Percentiles rank a stretch among this genome's conserved stretches.
These are phyloP conservation scores for Hestina assimilis DNA, from an alignment of 1,140 invertebrate species.

Conservation along the genomic window DNA sequence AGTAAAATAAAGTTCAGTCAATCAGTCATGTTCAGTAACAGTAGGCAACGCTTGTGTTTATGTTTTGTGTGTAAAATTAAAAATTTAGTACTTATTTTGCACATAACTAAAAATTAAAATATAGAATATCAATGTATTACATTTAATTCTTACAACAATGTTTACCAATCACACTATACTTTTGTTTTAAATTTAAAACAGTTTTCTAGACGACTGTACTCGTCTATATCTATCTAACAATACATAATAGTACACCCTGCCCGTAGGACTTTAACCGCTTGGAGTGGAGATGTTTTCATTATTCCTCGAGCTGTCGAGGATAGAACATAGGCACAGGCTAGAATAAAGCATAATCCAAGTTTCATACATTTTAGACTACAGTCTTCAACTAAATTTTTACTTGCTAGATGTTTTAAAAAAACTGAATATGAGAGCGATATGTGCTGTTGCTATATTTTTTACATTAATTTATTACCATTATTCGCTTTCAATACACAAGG, in stretches of 20 bases:
- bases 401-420: too few relatives aligned
- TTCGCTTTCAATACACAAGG: slow-evolving; percentile 34
- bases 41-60: too few relatives aligned
- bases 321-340: background rate
- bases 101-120: too few relatives aligned
- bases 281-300: background rate
- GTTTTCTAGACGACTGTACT: background rate
- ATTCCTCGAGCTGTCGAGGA: background rate
- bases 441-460: slow-evolving; percentile 8
- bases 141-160: too few relatives aligned
- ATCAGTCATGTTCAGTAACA: too few relatives aligned
- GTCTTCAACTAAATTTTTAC: too few relatives aligned
- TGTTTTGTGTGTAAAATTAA: too few relatives aligned
- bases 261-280: background rate
- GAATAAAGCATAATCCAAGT: too few relatives aligned
- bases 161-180: too few relatives aligned
- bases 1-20: too few relatives aligned
- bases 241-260: background rate
- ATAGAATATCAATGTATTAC: too few relatives aligned
- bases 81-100: too few relatives aligned
- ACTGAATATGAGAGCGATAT: slow-evolving; percentile 6
- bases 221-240: background rate
- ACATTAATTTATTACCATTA: slow-evolving; percentile 38
- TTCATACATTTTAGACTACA: background rate
- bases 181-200: background rate